phyloP scores from a whole-genome alignment of 1,140 invertebrate species.

The Eulimnadia texana region DNA sequence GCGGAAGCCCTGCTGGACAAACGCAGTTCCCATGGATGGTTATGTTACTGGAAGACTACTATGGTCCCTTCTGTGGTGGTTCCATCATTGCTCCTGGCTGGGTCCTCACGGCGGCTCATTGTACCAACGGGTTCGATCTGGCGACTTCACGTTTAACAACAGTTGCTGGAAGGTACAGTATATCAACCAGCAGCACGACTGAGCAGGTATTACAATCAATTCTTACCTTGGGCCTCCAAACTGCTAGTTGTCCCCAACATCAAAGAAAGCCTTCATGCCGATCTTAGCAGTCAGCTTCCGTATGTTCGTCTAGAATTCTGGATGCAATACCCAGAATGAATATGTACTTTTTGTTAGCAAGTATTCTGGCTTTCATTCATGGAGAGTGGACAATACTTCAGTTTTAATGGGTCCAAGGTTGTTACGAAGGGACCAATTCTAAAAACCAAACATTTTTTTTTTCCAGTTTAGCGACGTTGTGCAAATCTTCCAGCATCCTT shows the following conservation, averaged over 20 bases:
- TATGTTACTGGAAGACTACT: not conserved
- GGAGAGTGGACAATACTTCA: no score
- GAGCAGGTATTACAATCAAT: not conserved
- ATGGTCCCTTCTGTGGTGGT: constrained; percentile 40
- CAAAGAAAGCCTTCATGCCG: not conserved
- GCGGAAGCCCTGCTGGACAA: constrained; percentile 1
- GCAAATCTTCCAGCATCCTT: constrained; percentile 12
- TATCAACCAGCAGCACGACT: constrained; percentile 18
- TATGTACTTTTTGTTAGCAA: no score
- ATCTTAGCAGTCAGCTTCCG: no score
- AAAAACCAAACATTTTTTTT: not conserved
- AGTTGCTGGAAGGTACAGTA: constrained; percentile 29
- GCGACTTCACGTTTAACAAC: constrained; percentile 31
- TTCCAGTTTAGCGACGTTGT: constrained; percentile 7
- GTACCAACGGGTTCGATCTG: constrained; percentile 22
- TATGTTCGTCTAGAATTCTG: no score
- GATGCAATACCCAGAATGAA: no score
- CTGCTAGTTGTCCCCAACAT: not conserved
- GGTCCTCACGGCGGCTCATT: constrained; percentile 54
- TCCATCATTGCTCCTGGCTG: constrained; percentile 43
- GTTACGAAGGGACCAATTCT: not conserved
- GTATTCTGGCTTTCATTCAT: no score
- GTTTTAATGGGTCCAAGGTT: no score
- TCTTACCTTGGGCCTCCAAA: not conserved
- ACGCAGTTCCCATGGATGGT: constrained; percentile 5